Percentiles rank a stretch among this genome's conserved stretches.
phyloP scores from a whole-genome alignment of 1,140 invertebrate species.

The Drosophila navojoa region DNA sequence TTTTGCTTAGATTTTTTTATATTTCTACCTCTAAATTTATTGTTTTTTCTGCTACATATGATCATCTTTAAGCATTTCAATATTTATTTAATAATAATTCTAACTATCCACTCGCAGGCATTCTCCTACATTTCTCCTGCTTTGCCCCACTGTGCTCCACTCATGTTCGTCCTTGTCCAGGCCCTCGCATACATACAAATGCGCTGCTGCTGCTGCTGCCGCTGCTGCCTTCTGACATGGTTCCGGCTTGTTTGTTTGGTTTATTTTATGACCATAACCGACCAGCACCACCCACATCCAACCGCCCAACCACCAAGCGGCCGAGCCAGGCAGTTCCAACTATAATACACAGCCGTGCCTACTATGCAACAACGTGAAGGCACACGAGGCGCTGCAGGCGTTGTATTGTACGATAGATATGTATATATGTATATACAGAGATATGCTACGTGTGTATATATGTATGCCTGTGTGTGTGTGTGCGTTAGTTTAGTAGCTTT shows the following conservation, averaged over 20 bases:
- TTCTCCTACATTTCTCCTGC: not conserved
- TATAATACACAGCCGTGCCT: conserved; percentile 37
- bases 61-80: not conserved
- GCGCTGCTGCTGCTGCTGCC: conserved; percentile 34
- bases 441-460: not conserved
- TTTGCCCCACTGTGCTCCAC: conserved; percentile 29
- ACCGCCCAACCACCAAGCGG: conserved; percentile 6
- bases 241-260: conserved; percentile 83
- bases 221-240: conserved; percentile 75
- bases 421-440: conserved; percentile 31
- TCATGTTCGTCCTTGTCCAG: conserved; percentile 64
- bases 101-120: not conserved
- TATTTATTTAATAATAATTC: not conserved
- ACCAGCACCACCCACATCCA: conserved; percentile 23
- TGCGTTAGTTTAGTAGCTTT: conserved; percentile 75
- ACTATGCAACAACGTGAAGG: conserved; percentile 29
- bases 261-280: conserved; percentile 83
- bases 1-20: no score
- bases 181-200: conserved; percentile 22
- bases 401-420: conserved; percentile 11
- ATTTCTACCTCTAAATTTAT: no score
- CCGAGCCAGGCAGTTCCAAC: conserved; percentile 27
- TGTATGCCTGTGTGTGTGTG: conserved; percentile 21
- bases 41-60: no score
- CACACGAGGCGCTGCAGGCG: conserved; percentile 39